phyloP scores from a whole-genome alignment of 2,797 vertebrate genomes.

The Paramormyrops hopkinsi region DNA sequence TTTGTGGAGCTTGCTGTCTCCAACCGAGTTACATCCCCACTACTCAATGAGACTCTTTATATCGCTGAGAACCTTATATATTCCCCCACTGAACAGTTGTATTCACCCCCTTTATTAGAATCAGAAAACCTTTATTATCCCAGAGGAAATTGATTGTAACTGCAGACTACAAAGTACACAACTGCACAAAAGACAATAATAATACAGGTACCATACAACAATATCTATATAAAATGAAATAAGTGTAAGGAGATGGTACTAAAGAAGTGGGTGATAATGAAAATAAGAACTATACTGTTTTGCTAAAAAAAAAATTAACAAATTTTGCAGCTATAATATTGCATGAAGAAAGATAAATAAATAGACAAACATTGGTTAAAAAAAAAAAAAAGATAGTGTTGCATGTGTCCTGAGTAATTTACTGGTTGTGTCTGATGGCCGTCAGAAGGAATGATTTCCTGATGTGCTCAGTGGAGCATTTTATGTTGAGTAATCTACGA shows the following conservation, averaged over 20 bases:
- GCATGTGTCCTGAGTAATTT: background rate
- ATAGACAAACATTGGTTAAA: background rate
- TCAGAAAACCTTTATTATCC: background rate
- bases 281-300: background rate
- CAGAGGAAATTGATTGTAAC: background rate
- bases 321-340: background rate
- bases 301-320: background rate
- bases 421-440: background rate
- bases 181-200: background rate
- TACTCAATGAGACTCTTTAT: background rate
- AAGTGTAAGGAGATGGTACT: background rate
- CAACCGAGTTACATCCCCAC: background rate
- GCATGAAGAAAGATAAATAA: background rate
- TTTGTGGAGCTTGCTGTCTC: background rate
- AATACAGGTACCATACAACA: background rate
- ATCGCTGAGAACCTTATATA: background rate
- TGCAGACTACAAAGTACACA: background rate
- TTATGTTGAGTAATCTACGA: background rate
- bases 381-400: background rate
- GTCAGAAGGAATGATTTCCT: background rate
- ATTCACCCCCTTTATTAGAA: background rate
- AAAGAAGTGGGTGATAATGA: background rate
- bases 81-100: background rate
- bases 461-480: background rate
- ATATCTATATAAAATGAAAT: background rate